Percentiles rank a stretch among this genome's conserved stretches.
phyloP scores from a whole-genome alignment of 2,113 vertebrate species.

The Ammodramus savannarum region DNA sequence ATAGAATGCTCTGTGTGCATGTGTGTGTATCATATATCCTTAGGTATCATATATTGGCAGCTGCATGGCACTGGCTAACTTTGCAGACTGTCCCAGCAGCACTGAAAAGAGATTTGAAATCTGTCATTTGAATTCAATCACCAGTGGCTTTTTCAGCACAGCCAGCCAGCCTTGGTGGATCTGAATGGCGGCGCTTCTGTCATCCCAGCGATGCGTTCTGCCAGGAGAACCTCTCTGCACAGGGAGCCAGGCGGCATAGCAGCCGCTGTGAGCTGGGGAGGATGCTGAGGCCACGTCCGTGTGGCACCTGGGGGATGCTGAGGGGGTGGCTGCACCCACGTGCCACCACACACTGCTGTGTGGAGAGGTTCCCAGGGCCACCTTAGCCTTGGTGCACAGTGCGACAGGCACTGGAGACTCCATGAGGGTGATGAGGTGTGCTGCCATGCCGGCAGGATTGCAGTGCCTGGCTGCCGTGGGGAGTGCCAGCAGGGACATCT shows the following conservation, averaged over 20 bases:
- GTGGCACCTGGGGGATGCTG: rapidly evolving
- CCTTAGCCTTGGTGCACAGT: rapidly evolving
- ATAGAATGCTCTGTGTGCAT: neutral
- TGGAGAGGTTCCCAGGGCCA: neutral
- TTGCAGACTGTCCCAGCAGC: neutral
- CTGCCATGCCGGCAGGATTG: rapidly evolving
- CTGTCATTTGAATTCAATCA: neutral
- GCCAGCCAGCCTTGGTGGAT: neutral
- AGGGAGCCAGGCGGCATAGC: rapidly evolving
- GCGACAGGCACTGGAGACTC: rapidly evolving
- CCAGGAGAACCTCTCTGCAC: rapidly evolving
- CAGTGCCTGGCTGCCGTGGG: neutral
- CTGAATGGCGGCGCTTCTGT: neutral
- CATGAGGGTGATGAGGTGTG: rapidly evolving
- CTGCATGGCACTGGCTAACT: neutral
- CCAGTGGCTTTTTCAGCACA: neutral
- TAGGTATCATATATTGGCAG: neutral
- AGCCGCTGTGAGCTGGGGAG: rapidly evolving
- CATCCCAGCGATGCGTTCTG: neutral
- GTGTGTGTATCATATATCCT: neutral
- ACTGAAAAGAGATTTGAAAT: neutral
- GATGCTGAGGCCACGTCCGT: neutral
- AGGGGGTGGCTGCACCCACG: rapidly evolving
- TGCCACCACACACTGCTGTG: rapidly evolving
- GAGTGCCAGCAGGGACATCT: neutral